Conservation (phyloP, 2,797 vertebrate species). For the Gymnocypris eckloni region DNA sequence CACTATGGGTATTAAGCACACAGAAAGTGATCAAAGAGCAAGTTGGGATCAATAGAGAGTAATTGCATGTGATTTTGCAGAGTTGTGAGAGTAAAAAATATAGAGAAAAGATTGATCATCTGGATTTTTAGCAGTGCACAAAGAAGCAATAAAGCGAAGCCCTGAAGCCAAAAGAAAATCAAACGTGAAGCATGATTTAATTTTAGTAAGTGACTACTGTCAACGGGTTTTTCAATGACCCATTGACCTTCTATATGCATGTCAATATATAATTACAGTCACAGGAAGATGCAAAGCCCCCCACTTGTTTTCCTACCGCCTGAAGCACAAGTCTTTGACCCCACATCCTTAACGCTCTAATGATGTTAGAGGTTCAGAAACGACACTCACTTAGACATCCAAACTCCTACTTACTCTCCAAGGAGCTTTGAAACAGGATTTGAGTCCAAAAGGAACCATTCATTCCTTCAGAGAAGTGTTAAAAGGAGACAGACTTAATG, state of each 20-base stretch:
- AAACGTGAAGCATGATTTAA: conserved; percentile 17
- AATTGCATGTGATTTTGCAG: conserved; percentile 30
- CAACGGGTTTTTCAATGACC: background rate
- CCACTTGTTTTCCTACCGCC: too few species aligned
- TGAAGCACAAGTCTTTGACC: conserved; percentile 27
- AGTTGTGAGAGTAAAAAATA: conserved; percentile 26
- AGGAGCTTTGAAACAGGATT: conserved; percentile 13
- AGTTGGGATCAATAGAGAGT: conserved; percentile 53
- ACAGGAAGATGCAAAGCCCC: conserved; percentile 5
- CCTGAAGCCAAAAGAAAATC: background rate
- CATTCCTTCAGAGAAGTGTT: conserved; percentile 34
- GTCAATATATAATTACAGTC: conserved; percentile 28
- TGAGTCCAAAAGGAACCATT: conserved; percentile 50
- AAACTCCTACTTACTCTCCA: conserved; percentile 30
- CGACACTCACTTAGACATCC: conserved; percentile 20
- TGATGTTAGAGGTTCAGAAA: conserved; percentile 43
- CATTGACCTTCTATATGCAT: background rate
- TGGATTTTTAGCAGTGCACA: background rate
- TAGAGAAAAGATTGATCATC: background rate
- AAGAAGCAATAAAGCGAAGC: background rate
- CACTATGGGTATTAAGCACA: conserved; percentile 45
- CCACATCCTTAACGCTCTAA: conserved; percentile 30
- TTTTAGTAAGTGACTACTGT: conserved; percentile 8
- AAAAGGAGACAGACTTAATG: conserved; percentile 56
- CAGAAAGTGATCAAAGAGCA: conserved; percentile 51